Percentiles rank a stretch among this genome's conserved stretches.
Evolutionary conservation across 2,888 invertebrate species (phyloP).

Genomic region (Serrognathus titanus): DNA sequence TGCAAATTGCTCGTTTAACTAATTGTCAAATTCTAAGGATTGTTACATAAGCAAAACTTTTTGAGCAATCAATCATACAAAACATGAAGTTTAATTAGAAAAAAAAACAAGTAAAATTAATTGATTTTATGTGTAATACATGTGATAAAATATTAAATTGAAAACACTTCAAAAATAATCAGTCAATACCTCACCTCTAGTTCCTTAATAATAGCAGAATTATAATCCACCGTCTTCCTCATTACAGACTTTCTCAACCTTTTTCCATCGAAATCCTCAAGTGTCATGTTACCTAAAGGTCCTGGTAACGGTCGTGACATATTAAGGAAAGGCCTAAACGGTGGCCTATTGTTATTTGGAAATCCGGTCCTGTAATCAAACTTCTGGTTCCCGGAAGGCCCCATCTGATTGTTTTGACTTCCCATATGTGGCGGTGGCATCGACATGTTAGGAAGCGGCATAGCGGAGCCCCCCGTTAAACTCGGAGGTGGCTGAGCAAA

Average conservation of each 20-base stretch:
- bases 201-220: constrained; percentile 88
- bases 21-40: too few species aligned
- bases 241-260: constrained; percentile 92
- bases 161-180: too few species aligned
- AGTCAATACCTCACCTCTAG: constrained; percentile 65
- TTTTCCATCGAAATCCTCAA: constrained; percentile 94
- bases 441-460: constrained; percentile 32
- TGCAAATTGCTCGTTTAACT: background rate
- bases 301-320: constrained; percentile 48
- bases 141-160: too few species aligned
- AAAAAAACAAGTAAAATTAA: too few species aligned
- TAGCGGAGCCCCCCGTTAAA: constrained; percentile 47
- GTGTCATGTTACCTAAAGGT: constrained; percentile 61
- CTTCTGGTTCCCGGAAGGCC: constrained; percentile 14
- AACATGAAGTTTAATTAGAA: too few species aligned
- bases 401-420: constrained; percentile 21
- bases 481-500: constrained; percentile 50
- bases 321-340: constrained; percentile 47
- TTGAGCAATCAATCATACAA: too few species aligned
- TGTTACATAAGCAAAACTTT: too few species aligned
- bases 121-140: too few species aligned
- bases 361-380: constrained; percentile 20
- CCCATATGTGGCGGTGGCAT: constrained; percentile 35
- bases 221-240: constrained; percentile 97
- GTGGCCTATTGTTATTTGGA: constrained; percentile 26